Percentiles rank a stretch among this genome's conserved stretches.
Conservation (phyloP, 2,888 invertebrate genomes). For the Brenthis daphne region DNA sequence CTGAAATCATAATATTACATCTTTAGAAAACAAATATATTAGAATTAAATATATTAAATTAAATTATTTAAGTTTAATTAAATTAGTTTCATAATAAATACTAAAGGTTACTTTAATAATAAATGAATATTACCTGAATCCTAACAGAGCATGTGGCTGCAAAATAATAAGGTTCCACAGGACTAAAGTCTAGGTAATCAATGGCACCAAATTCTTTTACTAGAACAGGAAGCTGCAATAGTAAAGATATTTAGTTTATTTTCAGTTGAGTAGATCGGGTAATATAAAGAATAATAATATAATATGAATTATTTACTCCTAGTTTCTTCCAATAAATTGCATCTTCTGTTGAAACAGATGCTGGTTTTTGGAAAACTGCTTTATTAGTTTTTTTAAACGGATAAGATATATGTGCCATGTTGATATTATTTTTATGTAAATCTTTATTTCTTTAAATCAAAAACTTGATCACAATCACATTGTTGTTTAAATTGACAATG, state of each 20-base stretch:
- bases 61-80: too few relatives aligned
- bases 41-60: too few relatives aligned
- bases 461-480: conserved; percentile 7
- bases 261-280: background rate
- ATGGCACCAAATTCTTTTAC: conserved; percentile 96
- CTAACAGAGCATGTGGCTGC: conserved; percentile 96
- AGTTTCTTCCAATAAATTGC: conserved; percentile 94
- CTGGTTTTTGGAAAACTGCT: conserved; percentile 85
- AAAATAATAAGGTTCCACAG: conserved; percentile 93
- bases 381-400: conserved; percentile 88
- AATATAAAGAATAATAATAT: background rate
- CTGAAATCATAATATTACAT: conserved; percentile 60
- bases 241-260: background rate
- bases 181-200: conserved; percentile 95
- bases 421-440: conserved; percentile 11
- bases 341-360: conserved; percentile 88
- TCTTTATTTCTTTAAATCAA: background rate
- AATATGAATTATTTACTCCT: conserved; percentile 80
- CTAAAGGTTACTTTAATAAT: background rate
- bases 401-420: conserved; percentile 71
- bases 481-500: conserved; percentile 23
- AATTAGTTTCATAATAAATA: background rate
- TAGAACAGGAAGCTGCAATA: conserved; percentile 87
- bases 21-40: background rate
- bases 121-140: conserved; percentile 81